Evolutionary conservation across 2,113 vertebrate genomes (phyloP).

Genomic region (Phylloscopus trochiloides): DNA sequence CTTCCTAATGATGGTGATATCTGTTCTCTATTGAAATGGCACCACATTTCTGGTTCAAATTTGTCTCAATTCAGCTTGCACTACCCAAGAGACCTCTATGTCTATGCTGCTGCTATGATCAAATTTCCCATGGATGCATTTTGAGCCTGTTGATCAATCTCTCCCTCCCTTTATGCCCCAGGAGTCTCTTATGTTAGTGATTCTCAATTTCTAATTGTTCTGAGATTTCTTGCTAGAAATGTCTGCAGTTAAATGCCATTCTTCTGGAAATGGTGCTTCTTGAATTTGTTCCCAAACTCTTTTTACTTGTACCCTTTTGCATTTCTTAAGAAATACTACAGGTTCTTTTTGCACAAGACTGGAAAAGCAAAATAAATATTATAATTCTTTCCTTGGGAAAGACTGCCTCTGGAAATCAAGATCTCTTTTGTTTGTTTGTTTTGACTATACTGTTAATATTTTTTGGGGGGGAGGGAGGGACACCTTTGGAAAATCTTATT

Average conservation of each 20-base stretch:
- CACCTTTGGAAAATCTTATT: neutral
- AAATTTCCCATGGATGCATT: neutral
- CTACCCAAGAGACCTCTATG: neutral
- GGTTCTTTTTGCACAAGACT: neutral
- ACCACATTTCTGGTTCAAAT: neutral
- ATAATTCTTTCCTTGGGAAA: neutral
- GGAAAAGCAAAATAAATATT: neutral
- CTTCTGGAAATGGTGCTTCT: fast-evolving
- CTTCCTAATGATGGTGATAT: neutral
- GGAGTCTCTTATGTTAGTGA: neutral
- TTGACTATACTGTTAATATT: neutral
- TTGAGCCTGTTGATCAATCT: neutral
- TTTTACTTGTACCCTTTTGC: neutral
- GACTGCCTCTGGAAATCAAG: neutral
- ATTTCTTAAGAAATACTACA: neutral
- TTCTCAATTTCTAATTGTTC: neutral
- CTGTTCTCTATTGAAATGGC: neutral
- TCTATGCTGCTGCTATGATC: neutral
- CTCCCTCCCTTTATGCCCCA: neutral
- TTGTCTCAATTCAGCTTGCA: neutral
- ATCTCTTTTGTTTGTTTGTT: fast-evolving
- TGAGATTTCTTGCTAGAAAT: neutral
- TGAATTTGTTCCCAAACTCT: neutral
- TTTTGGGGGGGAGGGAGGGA: no score
- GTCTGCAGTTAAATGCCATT: neutral